phyloP scores from a whole-genome alignment of 2,888 invertebrate genomes.

The Rhopalosiphum nymphaeae region DNA sequence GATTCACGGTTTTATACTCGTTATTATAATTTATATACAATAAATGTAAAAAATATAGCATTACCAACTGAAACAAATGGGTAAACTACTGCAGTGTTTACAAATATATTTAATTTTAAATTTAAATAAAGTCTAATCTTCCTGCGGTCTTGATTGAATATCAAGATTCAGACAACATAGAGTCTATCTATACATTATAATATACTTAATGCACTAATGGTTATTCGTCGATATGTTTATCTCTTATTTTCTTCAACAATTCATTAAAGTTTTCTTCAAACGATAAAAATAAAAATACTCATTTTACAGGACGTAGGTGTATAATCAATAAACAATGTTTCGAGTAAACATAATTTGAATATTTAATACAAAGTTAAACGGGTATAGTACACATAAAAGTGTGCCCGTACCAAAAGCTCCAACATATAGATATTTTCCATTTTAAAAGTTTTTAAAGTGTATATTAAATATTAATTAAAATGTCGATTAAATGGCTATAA shows the following conservation, averaged over 20 bases:
- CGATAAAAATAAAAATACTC: background rate
- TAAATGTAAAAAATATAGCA: background rate
- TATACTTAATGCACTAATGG: background rate
- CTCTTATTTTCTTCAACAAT: background rate
- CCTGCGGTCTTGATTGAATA: background rate
- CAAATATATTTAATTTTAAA: background rate
- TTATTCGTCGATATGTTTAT: background rate
- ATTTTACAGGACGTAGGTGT: background rate
- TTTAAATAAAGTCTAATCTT: background rate
- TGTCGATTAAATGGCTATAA: background rate
- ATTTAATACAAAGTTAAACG: background rate
- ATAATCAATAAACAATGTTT: background rate
- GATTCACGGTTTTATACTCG: background rate
- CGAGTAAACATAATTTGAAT: background rate
- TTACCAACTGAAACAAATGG: background rate
- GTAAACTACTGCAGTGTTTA: background rate
- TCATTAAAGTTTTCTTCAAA: background rate
- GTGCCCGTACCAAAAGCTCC: background rate
- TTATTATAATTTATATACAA: background rate
- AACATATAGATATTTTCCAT: background rate
- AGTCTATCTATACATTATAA: background rate
- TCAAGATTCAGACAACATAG: background rate
- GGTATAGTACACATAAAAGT: background rate
- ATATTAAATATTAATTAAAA: background rate
- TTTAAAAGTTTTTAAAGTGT: background rate